phyloP scores from a whole-genome alignment of 1,140 invertebrate genomes.

The Bombus consobrinus region DNA sequence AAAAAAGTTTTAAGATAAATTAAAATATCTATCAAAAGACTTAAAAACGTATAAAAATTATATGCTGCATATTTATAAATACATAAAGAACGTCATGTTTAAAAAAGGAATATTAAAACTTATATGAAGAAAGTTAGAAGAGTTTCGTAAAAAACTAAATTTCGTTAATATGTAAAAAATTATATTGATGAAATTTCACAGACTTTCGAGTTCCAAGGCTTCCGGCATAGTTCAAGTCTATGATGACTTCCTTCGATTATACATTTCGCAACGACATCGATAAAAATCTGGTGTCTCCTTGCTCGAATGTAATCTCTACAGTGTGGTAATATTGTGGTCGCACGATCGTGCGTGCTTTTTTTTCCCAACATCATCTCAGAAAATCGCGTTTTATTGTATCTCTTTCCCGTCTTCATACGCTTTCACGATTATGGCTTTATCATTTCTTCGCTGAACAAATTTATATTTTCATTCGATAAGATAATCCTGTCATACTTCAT shows the following conservation, averaged over 20 bases:
- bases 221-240: background rate
- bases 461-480: conserved; percentile 3
- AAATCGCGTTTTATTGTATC: background rate
- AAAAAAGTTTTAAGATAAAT: too few relatives aligned
- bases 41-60: too few relatives aligned
- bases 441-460: conserved; percentile 3
- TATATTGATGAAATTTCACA: background rate
- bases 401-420: background rate
- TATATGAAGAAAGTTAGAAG: too few relatives aligned
- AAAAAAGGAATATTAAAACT: too few relatives aligned
- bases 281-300: conserved; percentile 18
- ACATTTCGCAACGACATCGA: background rate
- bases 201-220: background rate
- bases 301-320: background rate
- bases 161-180: background rate
- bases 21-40: too few relatives aligned
- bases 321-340: background rate
- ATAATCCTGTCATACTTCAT: background rate
- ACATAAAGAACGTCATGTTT: too few relatives aligned
- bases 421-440: conserved; percentile 7
- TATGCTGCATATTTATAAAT: too few relatives aligned
- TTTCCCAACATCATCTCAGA: background rate
- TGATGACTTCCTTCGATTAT: background rate
- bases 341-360: background rate
- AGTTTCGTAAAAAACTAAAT: too few relatives aligned